Evolutionary conservation across 2,888 invertebrate species (phyloP), one percentile per base, ranked within the genome.

Genomic region (Tuta absoluta): DNA sequence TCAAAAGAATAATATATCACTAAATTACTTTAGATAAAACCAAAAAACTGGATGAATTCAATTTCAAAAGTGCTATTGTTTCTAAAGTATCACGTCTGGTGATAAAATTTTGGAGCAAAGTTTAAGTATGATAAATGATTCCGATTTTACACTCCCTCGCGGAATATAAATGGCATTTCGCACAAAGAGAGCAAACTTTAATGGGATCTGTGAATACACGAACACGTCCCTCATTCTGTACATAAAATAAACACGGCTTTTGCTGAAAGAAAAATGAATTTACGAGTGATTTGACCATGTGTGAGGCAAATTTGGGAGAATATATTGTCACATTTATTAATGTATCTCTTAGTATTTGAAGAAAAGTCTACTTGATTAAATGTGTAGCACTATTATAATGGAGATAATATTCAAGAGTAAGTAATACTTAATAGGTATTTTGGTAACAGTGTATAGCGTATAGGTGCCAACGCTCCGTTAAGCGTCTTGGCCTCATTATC

Each of bases 41-140:
- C 33, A 57, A 57, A 53, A 57, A 57, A 17, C 14, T 33, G 33
- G 23, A 24, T 24, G 51, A 14, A 14, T 53, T 23, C 23, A 53
- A 53, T 23, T 24, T 24, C 51, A 53, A 53, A 53, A 53, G 51
- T 53, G 51, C 51, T 23, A 53, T 53, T 53, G 51, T 53, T 53
- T 37, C 24, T 33, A 57, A 57, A 59, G 33, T 21, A 59, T 59
- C 58, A 59, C 37, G 38, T 56, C 37, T 58, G 57, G 57, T 37
- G 28, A 58, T 58, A 58, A 58, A 58, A 58, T 37, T 37, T 37
- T 17, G 37, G 33, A n/a, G 19, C 19, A n/a, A 37, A 58, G 57
- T 58, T 37, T 58, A 37, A 58, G 37, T 58, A 58, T 58, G 57
- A 58, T 58, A 58, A 58, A 58, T 58, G 57, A 58, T 58, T 58